phyloP scores from a whole-genome alignment of 1,140 invertebrate genomes.

The Cyphomyrmex costatus region DNA sequence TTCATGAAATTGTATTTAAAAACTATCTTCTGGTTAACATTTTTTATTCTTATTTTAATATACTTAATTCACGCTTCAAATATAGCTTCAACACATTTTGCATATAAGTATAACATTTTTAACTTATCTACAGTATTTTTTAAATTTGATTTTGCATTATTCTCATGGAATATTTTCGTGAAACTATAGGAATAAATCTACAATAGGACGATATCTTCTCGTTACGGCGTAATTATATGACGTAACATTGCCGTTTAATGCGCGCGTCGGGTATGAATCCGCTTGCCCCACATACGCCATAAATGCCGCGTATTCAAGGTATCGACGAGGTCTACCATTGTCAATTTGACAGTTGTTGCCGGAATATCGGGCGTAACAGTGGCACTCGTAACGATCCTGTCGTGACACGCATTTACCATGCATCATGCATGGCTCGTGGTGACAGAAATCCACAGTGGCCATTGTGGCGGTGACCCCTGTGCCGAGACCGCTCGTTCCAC shows the following conservation, averaged over 20 bases:
- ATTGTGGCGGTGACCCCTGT: conserved; percentile 80
- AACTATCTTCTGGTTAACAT: neutral
- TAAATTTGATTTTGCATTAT: conserved; percentile 3
- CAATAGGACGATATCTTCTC: neutral
- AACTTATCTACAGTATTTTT: too few relatives aligned
- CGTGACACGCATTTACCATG: conserved; percentile 92
- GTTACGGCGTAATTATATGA: conserved; percentile 4
- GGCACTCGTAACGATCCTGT: conserved; percentile 92
- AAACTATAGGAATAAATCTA: neutral
- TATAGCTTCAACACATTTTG: too few relatives aligned
- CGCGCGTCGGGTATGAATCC: conserved; percentile 52
- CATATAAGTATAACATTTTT: too few relatives aligned
- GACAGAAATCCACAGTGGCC: conserved; percentile 90
- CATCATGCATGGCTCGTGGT: conserved; percentile 93
- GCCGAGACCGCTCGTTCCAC: conserved; percentile 78
- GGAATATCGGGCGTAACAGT: conserved; percentile 92
- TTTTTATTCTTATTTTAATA: neutral
- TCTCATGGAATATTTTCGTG: neutral
- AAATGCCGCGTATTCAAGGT: conserved; percentile 58
- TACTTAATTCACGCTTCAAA: neutral
- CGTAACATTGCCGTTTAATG: conserved; percentile 36
- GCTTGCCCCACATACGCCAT: conserved; percentile 16
- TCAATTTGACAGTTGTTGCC: conserved; percentile 95
- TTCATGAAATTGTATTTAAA: neutral
- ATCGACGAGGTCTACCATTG: conserved; percentile 86